Percentiles rank a stretch among this genome's conserved stretches.
phyloP scores from a whole-genome alignment of 92 coral and sea anemone genomes.

The Meandrina meandrites region DNA sequence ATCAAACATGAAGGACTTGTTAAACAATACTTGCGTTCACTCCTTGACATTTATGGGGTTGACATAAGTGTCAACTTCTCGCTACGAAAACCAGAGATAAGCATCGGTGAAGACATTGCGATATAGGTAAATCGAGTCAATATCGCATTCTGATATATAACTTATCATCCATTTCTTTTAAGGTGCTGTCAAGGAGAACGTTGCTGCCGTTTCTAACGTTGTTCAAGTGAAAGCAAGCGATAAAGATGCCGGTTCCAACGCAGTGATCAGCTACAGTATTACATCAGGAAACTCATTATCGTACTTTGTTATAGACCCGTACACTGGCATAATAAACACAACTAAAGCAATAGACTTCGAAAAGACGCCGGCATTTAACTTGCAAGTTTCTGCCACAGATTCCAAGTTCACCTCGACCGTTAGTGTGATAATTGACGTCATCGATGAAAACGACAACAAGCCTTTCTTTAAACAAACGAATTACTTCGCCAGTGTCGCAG shows the following conservation, averaged over 20 bases:
- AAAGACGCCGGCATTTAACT: slow-evolving; percentile 26
- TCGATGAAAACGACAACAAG: slow-evolving; percentile 74
- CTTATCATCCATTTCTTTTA: neutral
- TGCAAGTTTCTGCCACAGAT: slow-evolving; percentile 79
- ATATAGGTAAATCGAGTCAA: no score
- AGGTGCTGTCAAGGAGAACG: slow-evolving; percentile 76
- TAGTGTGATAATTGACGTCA: slow-evolving; percentile 55
- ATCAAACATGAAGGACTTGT: no score
- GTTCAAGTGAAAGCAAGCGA: slow-evolving; percentile 73
- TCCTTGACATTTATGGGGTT: no score
- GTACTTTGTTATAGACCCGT: slow-evolving; percentile 67
- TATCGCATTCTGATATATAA: no score
- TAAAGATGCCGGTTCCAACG: slow-evolving; percentile 72
- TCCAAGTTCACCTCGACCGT: slow-evolving; percentile 33
- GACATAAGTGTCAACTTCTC: no score
- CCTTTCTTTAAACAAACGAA: slow-evolving; percentile 59
- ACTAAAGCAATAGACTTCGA: slow-evolving; percentile 76
- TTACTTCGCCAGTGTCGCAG: slow-evolving; percentile 66
- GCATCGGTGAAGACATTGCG: no score
- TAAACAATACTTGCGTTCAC: no score
- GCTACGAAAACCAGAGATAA: no score
- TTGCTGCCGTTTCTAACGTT: slow-evolving; percentile 47
- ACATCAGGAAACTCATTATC: slow-evolving; percentile 65
- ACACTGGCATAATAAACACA: slow-evolving; percentile 63
- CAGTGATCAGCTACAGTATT: slow-evolving; percentile 68